phyloP scores from a whole-genome alignment of 2,113 vertebrate genomes.

The Acanthochromis polyacanthus region DNA sequence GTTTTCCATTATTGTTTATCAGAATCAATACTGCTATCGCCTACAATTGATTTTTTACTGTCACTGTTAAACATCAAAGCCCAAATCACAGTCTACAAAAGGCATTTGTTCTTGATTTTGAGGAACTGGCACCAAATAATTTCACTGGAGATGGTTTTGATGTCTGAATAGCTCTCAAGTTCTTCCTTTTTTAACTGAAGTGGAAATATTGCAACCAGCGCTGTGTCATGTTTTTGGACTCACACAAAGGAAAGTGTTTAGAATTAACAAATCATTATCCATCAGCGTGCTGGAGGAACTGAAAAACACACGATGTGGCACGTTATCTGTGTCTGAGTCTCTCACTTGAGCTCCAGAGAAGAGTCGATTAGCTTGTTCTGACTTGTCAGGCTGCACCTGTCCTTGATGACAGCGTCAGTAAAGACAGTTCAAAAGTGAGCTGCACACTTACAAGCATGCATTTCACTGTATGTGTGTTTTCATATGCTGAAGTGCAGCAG shows the following conservation, averaged over 20 bases:
- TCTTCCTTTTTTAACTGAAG: neutral
- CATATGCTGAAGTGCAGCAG: no score
- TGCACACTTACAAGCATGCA: neutral
- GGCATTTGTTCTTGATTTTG: neutral
- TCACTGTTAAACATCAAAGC: constrained; percentile 24
- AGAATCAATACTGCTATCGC: constrained; percentile 16
- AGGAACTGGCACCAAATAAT: neutral
- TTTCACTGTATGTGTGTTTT: neutral
- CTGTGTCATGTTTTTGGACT: neutral
- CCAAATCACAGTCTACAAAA: neutral
- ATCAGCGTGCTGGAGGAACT: neutral
- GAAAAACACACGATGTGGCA: neutral
- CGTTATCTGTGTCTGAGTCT: no score
- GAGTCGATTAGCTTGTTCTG: constrained; percentile 7
- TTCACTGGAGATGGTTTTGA: constrained; percentile 9
- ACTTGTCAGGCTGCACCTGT: neutral
- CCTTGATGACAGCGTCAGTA: constrained; percentile 13
- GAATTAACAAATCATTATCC: constrained; percentile 1
- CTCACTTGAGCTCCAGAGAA: neutral
- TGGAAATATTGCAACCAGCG: neutral
- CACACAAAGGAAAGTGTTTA: neutral
- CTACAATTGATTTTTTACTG: neutral
- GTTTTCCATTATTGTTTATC: constrained; percentile 3
- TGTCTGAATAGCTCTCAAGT: neutral
- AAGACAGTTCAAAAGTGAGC: constrained; percentile 9